phyloP scores from a whole-genome alignment of 2,797 vertebrate genomes.

The Hylomyscus alleni region DNA sequence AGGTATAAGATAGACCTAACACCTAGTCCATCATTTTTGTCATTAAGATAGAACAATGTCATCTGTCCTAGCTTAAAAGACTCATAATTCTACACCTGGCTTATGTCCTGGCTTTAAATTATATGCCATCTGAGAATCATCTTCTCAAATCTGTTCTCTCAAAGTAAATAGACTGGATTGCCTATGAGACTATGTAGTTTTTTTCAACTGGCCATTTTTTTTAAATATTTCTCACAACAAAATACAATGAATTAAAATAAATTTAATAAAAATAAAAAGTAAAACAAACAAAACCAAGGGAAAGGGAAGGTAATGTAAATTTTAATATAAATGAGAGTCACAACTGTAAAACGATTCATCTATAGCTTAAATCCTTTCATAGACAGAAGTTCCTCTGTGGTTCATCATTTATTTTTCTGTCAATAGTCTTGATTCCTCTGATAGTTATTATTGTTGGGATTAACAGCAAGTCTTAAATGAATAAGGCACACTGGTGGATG shows the following conservation, averaged over 20 bases:
- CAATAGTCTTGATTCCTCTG: neutral
- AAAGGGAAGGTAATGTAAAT: neutral
- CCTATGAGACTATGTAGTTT: too few relatives aligned
- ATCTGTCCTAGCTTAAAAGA: too few relatives aligned
- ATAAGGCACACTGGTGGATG: neutral
- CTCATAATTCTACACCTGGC: too few relatives aligned
- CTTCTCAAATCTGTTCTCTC: too few relatives aligned
- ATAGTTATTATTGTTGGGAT: neutral
- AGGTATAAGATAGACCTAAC: too few relatives aligned
- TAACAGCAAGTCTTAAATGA: neutral
- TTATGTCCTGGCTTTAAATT: too few relatives aligned
- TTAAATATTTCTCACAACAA: too few relatives aligned
- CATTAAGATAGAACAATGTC: too few relatives aligned
- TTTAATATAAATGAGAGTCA: neutral
- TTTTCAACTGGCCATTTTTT: too few relatives aligned
- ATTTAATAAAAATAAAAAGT: neutral
- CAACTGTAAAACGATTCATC: neutral
- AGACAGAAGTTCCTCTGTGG: neutral
- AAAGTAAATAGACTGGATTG: too few relatives aligned
- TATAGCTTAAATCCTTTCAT: neutral
- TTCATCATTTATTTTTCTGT: neutral
- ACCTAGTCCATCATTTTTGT: too few relatives aligned
- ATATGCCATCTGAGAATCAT: too few relatives aligned
- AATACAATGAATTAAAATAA: neutral
- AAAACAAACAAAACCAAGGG: neutral